These are phyloP conservation scores for Gasteruption jaculator DNA, from an alignment of 2,888 invertebrate species.

Conservation along the genomic window DNA sequence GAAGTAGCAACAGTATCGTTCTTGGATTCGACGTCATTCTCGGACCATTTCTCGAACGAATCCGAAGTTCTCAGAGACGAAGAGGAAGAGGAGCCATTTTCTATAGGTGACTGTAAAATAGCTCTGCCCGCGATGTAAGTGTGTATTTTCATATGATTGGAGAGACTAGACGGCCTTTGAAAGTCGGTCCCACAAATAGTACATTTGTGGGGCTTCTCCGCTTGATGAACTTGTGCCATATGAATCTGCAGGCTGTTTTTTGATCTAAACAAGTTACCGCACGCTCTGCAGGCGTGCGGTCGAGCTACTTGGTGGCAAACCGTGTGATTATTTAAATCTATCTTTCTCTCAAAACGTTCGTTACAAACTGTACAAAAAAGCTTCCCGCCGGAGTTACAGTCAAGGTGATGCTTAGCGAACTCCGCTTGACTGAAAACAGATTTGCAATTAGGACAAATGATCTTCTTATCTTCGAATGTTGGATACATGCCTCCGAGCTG, in stretches of 20 bases:
- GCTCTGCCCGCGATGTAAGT: slow-evolving; percentile 51
- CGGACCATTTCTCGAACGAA: slow-evolving; percentile 33
- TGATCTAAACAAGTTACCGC: slow-evolving; percentile 47
- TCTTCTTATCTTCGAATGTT: slow-evolving; percentile 42
- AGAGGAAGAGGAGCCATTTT: slow-evolving; percentile 18
- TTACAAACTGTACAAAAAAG: slow-evolving; percentile 43
- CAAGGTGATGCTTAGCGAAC: slow-evolving; percentile 35
- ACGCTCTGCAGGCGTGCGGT: slow-evolving; percentile 50
- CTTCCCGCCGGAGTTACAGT: slow-evolving; percentile 33
- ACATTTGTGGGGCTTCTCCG: slow-evolving; percentile 45
- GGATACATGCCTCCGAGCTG: slow-evolving; percentile 51
- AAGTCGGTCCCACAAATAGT: slow-evolving; percentile 52
- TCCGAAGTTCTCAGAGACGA: slow-evolving; percentile 27
- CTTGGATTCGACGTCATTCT: slow-evolving; percentile 27
- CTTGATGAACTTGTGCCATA: slow-evolving; percentile 40
- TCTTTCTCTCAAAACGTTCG: slow-evolving; percentile 50
- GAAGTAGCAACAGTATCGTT: slow-evolving; percentile 29
- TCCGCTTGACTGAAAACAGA: slow-evolving; percentile 34
- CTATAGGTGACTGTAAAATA: slow-evolving; percentile 35
- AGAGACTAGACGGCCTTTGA: slow-evolving; percentile 53
- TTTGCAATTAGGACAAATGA: slow-evolving; percentile 35
- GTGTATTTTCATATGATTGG: slow-evolving; percentile 56
- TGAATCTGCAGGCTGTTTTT: slow-evolving; percentile 46
- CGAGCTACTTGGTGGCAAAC: slow-evolving; percentile 53
- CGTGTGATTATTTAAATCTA: slow-evolving; percentile 52